Base-by-base conservation (phyloP, 2,888 invertebrate genomes). In the Trisateles emortualis region DNA sequence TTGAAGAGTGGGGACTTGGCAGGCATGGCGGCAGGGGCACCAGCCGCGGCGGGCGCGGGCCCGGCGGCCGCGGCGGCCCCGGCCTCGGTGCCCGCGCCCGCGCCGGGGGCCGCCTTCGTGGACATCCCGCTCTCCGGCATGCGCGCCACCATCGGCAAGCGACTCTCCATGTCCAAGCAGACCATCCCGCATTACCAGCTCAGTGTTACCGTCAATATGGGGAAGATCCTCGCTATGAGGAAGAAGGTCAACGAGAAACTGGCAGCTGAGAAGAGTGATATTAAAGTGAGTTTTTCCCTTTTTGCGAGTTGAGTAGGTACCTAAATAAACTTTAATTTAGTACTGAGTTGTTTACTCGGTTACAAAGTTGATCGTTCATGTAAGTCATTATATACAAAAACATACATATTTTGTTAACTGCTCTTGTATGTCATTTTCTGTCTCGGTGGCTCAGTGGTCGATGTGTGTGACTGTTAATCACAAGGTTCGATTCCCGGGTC, bases 141-240 rank as follows among this genome's bases (percentile, higher is more conserved):
- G 88, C 94, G 98, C 59, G 95, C 95, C 63, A 96, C 97, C 24
- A 99, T 99, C 79, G 99, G 99, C 19, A 97, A 97, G 84, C 94
- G 99, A 32, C 93, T 99, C 43, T 83, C 96, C 1, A 95, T 96
- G 76, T 98, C 99, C 29, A 99, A 99, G 89, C 96, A 96, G 85
- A 96, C 95, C 42, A 97, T 99, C 80, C 99, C 99, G 3, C 99
- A 99, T 87, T 99, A 99, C 87, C 99, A 99, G 86, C 93, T 99
- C 1, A 95, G 96, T 0, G 94, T 96, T 35, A 98, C 99, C 49
- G 94, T 98, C 52, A 95, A 96, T 76, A 95, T 99, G 75, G 98
- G 99, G 79, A 95, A 95, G 76, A 93, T 95, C 83, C 92, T 98
- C 48, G 94, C 95, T 76, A 91, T 98, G 81, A 94, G 98, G 57